These are phyloP conservation scores for Sussaba pulchella DNA, from an alignment of 2,888 invertebrate species.

Conservation along the genomic window DNA sequence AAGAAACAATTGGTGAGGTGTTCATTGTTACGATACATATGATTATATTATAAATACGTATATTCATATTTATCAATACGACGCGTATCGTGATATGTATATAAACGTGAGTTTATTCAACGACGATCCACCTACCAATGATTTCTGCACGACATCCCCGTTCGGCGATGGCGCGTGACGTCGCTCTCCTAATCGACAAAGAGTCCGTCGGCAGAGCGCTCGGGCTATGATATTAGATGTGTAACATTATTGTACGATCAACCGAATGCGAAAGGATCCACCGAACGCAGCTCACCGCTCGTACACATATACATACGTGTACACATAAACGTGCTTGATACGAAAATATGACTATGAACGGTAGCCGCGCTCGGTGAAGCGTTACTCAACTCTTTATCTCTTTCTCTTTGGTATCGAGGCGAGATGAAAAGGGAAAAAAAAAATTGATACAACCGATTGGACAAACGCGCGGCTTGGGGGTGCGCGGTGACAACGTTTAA, in stretches of 20 bases:
- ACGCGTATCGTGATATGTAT: conserved; percentile 4
- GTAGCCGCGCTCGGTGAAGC: conserved; percentile 50
- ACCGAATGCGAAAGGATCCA: conserved; percentile 50
- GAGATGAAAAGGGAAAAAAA: conserved; percentile 33
- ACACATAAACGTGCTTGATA: conserved; percentile 24
- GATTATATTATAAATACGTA: neutral
- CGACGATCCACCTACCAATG: conserved; percentile 18
- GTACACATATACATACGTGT: conserved; percentile 38
- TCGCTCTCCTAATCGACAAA: conserved; percentile 53
- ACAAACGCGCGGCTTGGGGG: conserved; percentile 39
- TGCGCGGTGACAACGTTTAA: conserved; percentile 41
- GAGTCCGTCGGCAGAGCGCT: conserved; percentile 19
- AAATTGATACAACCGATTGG: neutral
- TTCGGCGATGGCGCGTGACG: conserved; percentile 53
- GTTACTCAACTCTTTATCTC: conserved; percentile 56
- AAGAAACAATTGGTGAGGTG: conserved; percentile 71
- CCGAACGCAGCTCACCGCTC: conserved; percentile 53
- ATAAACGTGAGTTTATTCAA: conserved; percentile 36
- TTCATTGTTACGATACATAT: conserved; percentile 1
- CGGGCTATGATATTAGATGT: conserved; percentile 43
- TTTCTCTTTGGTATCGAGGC: conserved; percentile 56
- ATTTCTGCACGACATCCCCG: conserved; percentile 44
- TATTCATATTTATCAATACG: conserved; percentile 10
- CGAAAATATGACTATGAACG: conserved; percentile 1
- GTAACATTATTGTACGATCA: conserved; percentile 37